Evolutionary conservation across 2,113 vertebrate species (phyloP).

Genomic region (Rafetus swinhoei): DNA sequence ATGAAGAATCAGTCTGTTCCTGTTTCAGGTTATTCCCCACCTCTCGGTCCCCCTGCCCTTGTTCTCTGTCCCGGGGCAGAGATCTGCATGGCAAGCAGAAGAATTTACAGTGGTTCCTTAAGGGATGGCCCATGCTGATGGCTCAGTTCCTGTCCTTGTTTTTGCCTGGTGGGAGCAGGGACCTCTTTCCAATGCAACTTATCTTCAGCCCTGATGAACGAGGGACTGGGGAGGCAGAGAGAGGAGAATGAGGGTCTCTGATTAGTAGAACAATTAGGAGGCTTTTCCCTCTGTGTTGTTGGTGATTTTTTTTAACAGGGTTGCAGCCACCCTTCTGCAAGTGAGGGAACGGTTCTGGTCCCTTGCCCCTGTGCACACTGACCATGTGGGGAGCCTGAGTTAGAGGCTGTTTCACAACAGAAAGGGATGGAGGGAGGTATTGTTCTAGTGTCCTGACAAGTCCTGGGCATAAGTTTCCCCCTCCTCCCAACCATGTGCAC

Average conservation of each 20-base stretch:
- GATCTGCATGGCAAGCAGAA: background rate
- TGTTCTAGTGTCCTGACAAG: background rate
- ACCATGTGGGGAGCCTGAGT: background rate
- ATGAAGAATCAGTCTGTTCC: background rate
- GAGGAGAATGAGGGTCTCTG: slow-evolving; percentile 27
- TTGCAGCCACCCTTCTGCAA: slow-evolving; percentile 18
- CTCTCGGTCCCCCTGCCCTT: background rate
- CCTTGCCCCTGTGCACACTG: slow-evolving; percentile 3
- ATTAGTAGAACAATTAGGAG: background rate
- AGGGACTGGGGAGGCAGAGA: background rate
- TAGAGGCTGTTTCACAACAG: background rate
- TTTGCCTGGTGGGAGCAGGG: background rate
- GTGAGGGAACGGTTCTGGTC: background rate
- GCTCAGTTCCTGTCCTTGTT: background rate
- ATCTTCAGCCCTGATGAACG: background rate
- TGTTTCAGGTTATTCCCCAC: background rate
- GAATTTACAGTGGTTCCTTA: background rate
- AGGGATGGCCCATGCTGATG: background rate
- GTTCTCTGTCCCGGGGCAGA: background rate
- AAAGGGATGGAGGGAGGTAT: background rate
- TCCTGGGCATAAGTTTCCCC: background rate
- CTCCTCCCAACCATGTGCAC: background rate
- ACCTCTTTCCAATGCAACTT: background rate
- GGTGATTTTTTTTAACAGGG: background rate
- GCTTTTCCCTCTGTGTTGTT: slow-evolving; percentile 9